Percentiles rank a stretch among this genome's conserved stretches.
Conservation (phyloP, 2,113 vertebrate species). For the Oncorhynchus clarkii region DNA sequence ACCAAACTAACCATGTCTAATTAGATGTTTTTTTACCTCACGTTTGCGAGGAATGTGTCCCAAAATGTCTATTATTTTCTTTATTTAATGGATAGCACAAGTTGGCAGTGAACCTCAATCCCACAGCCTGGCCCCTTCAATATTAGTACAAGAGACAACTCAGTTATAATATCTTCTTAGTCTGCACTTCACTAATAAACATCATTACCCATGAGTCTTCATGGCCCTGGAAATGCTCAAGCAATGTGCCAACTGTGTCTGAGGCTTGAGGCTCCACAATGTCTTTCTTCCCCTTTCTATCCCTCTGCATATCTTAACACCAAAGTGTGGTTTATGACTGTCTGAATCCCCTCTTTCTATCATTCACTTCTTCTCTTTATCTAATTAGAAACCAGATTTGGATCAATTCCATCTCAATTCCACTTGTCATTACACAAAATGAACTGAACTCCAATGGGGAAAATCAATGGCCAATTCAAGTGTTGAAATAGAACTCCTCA, state of each 20-base stretch:
- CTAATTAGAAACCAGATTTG: background rate
- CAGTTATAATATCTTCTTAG: no score
- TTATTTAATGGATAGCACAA: background rate
- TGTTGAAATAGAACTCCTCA: background rate
- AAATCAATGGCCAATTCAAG: background rate
- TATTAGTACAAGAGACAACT: background rate
- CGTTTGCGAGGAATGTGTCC: slow-evolving; percentile 38
- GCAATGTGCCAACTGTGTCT: background rate
- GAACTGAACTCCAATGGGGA: background rate
- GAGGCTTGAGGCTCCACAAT: background rate
- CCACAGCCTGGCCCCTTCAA: background rate
- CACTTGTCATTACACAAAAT: background rate
- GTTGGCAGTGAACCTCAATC: background rate
- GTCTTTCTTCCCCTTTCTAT: background rate
- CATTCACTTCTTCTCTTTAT: background rate
- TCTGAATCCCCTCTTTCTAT: background rate
- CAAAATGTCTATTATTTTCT: slow-evolving; percentile 21
- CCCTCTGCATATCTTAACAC: background rate
- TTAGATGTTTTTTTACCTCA: slow-evolving; percentile 43
- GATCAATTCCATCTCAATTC: background rate
- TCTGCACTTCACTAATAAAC: no score
- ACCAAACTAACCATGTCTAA: slow-evolving; percentile 47
- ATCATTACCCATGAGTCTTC: background rate
- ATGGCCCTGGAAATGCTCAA: background rate
- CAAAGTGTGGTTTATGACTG: background rate